phyloP scores from a whole-genome alignment of 2,888 invertebrate genomes.

The Pollenia griseotomentosa region DNA sequence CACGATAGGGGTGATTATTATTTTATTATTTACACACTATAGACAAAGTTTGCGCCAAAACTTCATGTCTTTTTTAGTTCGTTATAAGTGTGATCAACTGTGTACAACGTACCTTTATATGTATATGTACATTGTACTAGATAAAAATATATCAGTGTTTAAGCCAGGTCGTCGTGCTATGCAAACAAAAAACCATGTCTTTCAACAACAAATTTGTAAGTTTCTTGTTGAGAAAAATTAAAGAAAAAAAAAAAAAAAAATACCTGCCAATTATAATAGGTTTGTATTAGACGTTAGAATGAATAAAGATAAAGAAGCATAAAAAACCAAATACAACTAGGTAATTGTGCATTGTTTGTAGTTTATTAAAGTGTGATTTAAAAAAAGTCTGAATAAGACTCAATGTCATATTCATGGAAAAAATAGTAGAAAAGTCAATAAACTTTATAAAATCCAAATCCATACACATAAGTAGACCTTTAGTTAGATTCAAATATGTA shows the following conservation, averaged over 20 bases:
- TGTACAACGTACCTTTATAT: background rate
- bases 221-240: constrained; percentile 7
- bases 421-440: constrained; percentile 59
- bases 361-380: background rate
- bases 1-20: too few species aligned
- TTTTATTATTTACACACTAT: too few species aligned
- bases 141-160: background rate
- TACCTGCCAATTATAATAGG: background rate
- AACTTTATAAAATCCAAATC: constrained; percentile 39
- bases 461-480: background rate
- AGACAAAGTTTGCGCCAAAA: too few species aligned
- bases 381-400: constrained; percentile 33
- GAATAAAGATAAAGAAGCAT: constrained; percentile 15
- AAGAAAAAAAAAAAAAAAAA: constrained; percentile 4
- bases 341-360: constrained; percentile 55
- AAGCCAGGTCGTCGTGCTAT: constrained; percentile 28
- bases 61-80: too few species aligned
- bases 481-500: background rate
- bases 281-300: constrained; percentile 18
- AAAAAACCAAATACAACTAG: constrained; percentile 38
- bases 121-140: background rate
- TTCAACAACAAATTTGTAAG: constrained; percentile 25
- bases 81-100: too few species aligned
- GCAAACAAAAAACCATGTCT: constrained; percentile 4
- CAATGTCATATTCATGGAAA: constrained; percentile 67